phyloP scores from a whole-genome alignment of 30 jellyfish, hydroid and myxozoan species.

The Aurelia sp. region DNA sequence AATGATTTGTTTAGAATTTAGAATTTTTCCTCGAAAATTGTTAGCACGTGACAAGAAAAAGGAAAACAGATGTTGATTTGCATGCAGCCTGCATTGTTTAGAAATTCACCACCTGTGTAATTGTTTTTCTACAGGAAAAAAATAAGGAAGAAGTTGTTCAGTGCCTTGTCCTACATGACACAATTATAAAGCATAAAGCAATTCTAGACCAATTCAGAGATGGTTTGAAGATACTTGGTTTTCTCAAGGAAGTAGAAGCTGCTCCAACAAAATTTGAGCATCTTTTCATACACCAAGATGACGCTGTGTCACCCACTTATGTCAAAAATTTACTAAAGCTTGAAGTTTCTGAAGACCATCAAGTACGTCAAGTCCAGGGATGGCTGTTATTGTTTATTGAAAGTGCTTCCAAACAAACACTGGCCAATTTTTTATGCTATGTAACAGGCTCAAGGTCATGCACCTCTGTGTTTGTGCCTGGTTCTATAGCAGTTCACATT shows the following conservation, averaged over 20 bases:
- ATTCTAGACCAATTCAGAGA: conserved; percentile 22
- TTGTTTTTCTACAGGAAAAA: background rate
- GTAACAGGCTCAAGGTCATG: background rate
- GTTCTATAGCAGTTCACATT: too few species aligned
- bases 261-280: conserved; percentile 7
- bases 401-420: background rate
- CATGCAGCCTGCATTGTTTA: background rate
- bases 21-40: too few species aligned
- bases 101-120: background rate
- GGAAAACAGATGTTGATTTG: too few species aligned
- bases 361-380: conserved; percentile 17
- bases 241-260: conserved; percentile 18
- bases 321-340: conserved; percentile 26
- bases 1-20: too few species aligned
- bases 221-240: conserved; percentile 23
- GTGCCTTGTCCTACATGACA: conserved; percentile 36
- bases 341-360: conserved; percentile 21
- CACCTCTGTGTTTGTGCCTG: conserved; percentile 5
- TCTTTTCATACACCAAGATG: conserved; percentile 18
- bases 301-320: conserved; percentile 20
- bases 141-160: conserved; percentile 24
- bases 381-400: conserved; percentile 22
- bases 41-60: too few species aligned
- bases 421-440: too few species aligned
- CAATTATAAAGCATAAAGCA: conserved; percentile 25